A percentile compares a stretch with the other conserved stretches of the same genome.
Evolutionary conservation across 1,140 invertebrate species (phyloP).

Genomic region (Neodiprion virginianus): DNA sequence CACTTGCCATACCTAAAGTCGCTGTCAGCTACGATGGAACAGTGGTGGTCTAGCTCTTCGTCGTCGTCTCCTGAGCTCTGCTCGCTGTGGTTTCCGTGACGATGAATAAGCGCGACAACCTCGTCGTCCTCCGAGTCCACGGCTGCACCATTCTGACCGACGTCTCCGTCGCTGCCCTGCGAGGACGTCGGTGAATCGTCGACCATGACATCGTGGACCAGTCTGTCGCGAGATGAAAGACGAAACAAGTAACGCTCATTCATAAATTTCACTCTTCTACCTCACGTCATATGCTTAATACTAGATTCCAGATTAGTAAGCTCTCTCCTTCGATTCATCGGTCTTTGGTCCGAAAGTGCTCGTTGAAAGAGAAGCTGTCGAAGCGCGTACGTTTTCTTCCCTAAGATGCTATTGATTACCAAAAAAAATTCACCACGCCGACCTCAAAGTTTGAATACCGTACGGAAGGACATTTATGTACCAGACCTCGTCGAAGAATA

Average conservation of each 20-base stretch:
- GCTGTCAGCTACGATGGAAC: slow-evolving; percentile 56
- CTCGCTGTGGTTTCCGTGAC: slow-evolving; percentile 50
- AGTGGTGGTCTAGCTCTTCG: slow-evolving; percentile 54
- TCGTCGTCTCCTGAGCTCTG: slow-evolving; percentile 55
- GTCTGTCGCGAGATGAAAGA: slow-evolving; percentile 57
- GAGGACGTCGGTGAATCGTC: slow-evolving; percentile 80
- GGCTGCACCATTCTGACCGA: slow-evolving; percentile 43
- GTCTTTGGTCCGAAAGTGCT: no score
- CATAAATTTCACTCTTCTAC: neutral
- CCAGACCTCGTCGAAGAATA: no score
- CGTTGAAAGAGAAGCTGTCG: no score
- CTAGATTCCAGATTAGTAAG: neutral
- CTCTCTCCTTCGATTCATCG: neutral
- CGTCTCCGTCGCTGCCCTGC: slow-evolving; percentile 68
- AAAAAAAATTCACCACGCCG: neutral
- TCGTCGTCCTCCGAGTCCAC: slow-evolving; percentile 51
- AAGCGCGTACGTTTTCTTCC: neutral
- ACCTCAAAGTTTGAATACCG: no score
- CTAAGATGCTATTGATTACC: neutral
- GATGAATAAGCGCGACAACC: slow-evolving; percentile 51
- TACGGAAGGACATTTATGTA: no score
- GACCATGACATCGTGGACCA: slow-evolving; percentile 79
- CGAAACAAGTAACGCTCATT: neutral
- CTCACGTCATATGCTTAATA: neutral
- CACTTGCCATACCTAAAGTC: slow-evolving; percentile 51